Conservation (phyloP, 2,113 vertebrate species). For the Ceratotherium simum region DNA sequence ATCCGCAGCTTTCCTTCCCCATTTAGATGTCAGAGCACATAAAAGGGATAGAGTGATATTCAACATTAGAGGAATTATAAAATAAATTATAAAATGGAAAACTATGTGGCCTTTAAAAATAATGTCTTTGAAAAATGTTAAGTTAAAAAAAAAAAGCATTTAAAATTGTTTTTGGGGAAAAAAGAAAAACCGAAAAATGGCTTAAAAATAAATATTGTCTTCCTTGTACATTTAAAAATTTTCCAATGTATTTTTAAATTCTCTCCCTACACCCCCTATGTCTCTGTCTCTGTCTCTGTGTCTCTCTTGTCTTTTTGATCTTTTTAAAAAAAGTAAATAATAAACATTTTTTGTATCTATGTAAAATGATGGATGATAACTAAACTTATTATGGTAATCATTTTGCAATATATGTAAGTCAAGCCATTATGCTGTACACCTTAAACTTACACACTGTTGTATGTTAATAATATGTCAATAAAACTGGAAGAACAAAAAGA, state of each 20-base stretch:
- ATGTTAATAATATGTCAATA: no score
- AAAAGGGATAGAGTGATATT: neutral
- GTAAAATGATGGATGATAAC: no score
- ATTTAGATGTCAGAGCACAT: neutral
- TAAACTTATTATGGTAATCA: no score
- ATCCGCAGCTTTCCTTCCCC: neutral
- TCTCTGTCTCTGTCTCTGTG: neutral
- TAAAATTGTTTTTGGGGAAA: neutral
- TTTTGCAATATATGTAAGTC: no score
- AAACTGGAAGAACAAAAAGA: no score
- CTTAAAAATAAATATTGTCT: neutral
- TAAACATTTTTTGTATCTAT: no score
- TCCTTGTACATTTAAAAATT: neutral
- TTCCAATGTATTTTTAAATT: neutral
- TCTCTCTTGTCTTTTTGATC: neutral
- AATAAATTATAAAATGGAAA: neutral
- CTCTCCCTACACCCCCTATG: neutral
- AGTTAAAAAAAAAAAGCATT: neutral
- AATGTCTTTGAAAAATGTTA: neutral
- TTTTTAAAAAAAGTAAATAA: neutral
- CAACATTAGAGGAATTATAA: neutral
- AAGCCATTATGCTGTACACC: no score
- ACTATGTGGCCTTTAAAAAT: neutral
- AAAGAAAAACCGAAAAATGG: neutral
- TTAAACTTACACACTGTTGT: no score